These are phyloP conservation scores for Ypsolopha scabrella DNA, from an alignment of 2,888 invertebrate genomes.

Conservation along the genomic window DNA sequence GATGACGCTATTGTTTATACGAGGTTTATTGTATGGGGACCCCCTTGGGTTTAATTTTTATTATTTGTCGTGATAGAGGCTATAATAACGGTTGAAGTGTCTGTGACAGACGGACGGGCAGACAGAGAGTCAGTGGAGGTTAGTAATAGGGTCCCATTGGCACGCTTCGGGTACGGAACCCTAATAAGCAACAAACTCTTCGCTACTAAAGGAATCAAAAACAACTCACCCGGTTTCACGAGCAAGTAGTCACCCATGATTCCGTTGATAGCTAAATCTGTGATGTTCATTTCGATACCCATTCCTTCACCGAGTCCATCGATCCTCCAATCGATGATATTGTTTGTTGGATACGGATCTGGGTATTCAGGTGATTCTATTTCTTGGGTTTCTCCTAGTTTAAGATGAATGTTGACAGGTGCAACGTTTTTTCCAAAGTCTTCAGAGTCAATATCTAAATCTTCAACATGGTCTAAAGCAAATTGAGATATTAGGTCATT, in stretches of 20 bases:
- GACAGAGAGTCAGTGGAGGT: too few species aligned
- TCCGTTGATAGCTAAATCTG: conserved; percentile 42
- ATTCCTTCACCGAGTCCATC: conserved; percentile 44
- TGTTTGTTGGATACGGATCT: conserved; percentile 32
- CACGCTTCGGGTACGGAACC: too few species aligned
- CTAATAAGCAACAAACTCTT: too few species aligned
- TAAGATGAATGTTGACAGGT: conserved; percentile 25
- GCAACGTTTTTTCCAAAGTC: conserved; percentile 19
- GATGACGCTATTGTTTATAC: too few species aligned
- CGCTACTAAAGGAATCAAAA: not conserved
- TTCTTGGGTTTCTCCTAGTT: conserved; percentile 24
- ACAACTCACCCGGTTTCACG: conserved; percentile 47
- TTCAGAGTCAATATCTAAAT: conserved; percentile 22
- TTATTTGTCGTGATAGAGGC: too few species aligned
- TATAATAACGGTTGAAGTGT: too few species aligned
- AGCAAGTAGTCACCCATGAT: conserved; percentile 43
- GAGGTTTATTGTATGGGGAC: too few species aligned
- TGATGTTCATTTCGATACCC: conserved; percentile 55
- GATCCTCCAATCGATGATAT: conserved; percentile 43
- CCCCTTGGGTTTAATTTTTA: too few species aligned
- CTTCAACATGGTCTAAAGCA: conserved; percentile 17
- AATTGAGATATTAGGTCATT: conserved; percentile 30
- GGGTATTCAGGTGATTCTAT: conserved; percentile 45
- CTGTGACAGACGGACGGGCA: too few species aligned
- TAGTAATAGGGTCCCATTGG: too few species aligned